Base-by-base conservation (phyloP, 2,888 invertebrate species). In the Zaprionus obscuricornis region DNA sequence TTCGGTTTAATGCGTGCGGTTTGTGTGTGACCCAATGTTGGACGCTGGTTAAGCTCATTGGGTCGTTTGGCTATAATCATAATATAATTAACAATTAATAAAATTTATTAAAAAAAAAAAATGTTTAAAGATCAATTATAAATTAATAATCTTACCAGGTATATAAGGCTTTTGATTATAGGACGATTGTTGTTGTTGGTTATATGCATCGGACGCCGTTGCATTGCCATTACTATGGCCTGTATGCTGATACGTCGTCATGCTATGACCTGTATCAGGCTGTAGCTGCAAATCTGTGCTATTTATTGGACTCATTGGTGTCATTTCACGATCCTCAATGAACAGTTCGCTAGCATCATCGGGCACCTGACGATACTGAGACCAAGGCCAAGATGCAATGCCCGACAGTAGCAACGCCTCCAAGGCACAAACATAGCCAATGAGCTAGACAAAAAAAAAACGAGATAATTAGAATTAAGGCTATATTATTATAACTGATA, bases 291-390 rank as follows among this genome's bases (percentile, higher is more conserved):
- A 57, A 74, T 89, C 90, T 67, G 89, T 89, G 86, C 89, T 90
- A 72, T 87, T 88, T 54, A 89, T 87, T 78, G 90, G 89, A 85
- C 92, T 91, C 88, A 91, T 91, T 70, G 92, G 91, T 72, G 90
- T 90, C 88, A 90, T 88, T 84, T 91, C 91, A 70, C 91, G 89
- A 87, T 92, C 92, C 77, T 91, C 91, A 67, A 92, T 89, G 67
- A 91, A 91, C 86, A 92, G 88, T 76, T 92, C 91, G 88, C 93
- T 93, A 58, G 92, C 92, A 87, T 93, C 93, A 87, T 93, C 93
- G 71, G 92, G 92, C 57, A 93, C 93, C 57, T 92, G 93, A 69
- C 92, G 92, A 85, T 93, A 93, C 75, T 92, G 91, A n/a, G 88
- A 77, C 75, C 91, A 91, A 71, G 91, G 91, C 89, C 92, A 93